These are phyloP conservation scores for Sardina pilchardus DNA, from an alignment of 2,113 vertebrate genomes.

Conservation along the genomic window DNA sequence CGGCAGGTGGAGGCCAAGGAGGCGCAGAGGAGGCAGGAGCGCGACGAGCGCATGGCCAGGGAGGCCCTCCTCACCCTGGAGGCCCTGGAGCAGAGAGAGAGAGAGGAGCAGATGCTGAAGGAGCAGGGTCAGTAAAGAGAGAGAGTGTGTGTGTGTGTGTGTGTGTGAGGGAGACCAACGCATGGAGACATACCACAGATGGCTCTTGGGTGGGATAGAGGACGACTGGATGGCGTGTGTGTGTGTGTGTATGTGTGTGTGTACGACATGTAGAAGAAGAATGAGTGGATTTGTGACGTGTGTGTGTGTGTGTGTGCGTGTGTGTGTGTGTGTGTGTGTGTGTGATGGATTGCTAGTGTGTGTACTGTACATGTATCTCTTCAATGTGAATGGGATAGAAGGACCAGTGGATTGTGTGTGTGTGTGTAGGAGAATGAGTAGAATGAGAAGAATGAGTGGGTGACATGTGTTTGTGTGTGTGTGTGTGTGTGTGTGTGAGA, in stretches of 20 bases:
- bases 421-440: background rate
- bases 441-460: background rate
- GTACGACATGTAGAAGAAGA: too few relatives aligned
- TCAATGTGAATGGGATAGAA: too few relatives aligned
- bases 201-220: too few relatives aligned
- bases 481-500: too few relatives aligned
- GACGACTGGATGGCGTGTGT: background rate
- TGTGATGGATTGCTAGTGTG: too few relatives aligned
- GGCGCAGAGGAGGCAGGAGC: slow-evolving; percentile 67
- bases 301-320: too few relatives aligned
- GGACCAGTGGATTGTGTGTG: background rate
- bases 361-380: too few relatives aligned
- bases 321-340: background rate
- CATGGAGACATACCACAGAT: too few relatives aligned
- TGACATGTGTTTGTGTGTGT: background rate
- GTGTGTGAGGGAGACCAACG: too few relatives aligned
- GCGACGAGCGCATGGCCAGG: slow-evolving; percentile 70
- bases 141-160: background rate
- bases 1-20: slow-evolving; percentile 75
- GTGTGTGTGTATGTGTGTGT: background rate
- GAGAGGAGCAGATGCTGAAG: slow-evolving; percentile 64
- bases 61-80: slow-evolving; percentile 72
- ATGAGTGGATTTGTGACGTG: too few relatives aligned
- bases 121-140: slow-evolving; percentile 17
- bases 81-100: slow-evolving; percentile 73